These are phyloP conservation scores for Falco columbarius DNA, from an alignment of 2,797 vertebrate species.

Conservation along the genomic window DNA sequence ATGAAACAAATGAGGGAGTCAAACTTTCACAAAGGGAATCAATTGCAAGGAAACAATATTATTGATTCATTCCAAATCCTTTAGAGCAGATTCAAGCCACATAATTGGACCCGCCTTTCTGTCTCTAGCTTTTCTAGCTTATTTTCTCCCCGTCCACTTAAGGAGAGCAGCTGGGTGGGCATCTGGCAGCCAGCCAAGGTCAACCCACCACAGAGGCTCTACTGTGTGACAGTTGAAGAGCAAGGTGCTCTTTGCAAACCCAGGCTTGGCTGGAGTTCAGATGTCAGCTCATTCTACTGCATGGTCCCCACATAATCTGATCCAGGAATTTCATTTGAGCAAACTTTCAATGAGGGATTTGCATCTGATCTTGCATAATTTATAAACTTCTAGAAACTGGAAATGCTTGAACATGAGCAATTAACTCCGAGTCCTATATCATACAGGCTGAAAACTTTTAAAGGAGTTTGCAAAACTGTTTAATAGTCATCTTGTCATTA, in stretches of 20 bases:
- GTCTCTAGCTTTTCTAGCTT: background rate
- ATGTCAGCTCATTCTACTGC: background rate
- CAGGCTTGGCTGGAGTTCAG: background rate
- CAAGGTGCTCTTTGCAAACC: background rate
- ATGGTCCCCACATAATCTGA: background rate
- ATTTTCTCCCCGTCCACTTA: background rate
- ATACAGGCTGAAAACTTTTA: background rate
- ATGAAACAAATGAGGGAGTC: background rate
- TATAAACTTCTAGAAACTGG: background rate
- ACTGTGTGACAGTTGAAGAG: background rate
- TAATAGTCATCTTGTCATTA: background rate
- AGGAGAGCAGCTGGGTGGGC: constrained; percentile 8
- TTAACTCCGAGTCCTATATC: background rate
- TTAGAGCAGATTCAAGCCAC: background rate
- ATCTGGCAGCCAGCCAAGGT: background rate
- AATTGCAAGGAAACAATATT: background rate
- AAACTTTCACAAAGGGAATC: background rate
- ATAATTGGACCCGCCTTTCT: background rate
- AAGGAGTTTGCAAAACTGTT: background rate
- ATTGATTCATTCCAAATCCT: background rate
- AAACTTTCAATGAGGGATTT: background rate
- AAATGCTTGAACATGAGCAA: background rate
- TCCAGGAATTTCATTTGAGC: background rate
- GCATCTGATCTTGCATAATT: background rate
- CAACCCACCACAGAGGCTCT: background rate